Conservation (phyloP, 2,888 invertebrate species). For the Nomada ruficornis region DNA sequence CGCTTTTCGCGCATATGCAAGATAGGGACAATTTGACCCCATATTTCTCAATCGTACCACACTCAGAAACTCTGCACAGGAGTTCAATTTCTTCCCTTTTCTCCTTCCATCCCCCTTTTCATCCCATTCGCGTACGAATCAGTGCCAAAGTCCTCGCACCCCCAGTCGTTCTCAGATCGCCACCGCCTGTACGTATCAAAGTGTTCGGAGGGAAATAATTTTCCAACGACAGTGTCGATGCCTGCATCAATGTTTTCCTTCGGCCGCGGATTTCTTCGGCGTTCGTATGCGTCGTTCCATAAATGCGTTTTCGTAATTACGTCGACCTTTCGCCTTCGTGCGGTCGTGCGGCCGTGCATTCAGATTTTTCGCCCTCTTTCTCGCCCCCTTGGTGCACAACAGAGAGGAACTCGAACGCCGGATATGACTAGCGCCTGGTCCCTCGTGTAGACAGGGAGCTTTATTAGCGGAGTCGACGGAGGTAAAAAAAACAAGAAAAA, state of each 20-base stretch:
- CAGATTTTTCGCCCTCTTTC: background rate
- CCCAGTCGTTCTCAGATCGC: background rate
- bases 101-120: background rate
- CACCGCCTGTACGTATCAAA: background rate
- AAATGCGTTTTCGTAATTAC: slow-evolving; percentile 22
- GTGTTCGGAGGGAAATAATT: background rate
- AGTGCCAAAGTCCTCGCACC: background rate
- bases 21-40: no score
- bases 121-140: background rate
- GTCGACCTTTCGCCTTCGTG: background rate
- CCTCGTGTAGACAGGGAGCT: background rate
- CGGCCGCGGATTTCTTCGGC: background rate
- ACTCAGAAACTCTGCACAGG: no score
- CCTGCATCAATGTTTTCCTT: background rate
- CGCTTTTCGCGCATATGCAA: no score
- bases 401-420: background rate
- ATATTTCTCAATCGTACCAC: no score
- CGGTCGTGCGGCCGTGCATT: background rate
- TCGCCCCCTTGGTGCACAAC: background rate
- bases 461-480: slow-evolving; percentile 12
- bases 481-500: background rate
- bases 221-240: background rate
- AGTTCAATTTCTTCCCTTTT: background rate
- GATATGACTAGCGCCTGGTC: background rate
- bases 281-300: background rate